phyloP scores from a whole-genome alignment of 2,888 invertebrate species.

The Elmis aenea region DNA sequence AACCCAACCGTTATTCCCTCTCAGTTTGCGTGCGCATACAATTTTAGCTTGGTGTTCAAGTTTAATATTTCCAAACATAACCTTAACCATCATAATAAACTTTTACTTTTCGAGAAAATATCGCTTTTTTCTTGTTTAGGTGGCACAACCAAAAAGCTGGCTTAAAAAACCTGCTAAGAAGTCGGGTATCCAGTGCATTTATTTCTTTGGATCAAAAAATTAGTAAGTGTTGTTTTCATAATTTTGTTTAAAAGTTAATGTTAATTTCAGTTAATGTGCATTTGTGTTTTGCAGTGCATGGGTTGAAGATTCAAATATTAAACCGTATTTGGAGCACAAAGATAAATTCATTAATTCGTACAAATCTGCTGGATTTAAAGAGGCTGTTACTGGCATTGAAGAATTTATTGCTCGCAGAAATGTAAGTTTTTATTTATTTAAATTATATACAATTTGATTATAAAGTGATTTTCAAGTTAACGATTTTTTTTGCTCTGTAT shows the following conservation, averaged over 20 bases:
- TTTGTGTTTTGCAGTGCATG: conserved; percentile 64
- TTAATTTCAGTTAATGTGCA: not conserved
- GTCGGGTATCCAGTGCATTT: conserved; percentile 77
- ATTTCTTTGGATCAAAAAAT: conserved; percentile 92
- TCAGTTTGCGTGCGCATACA: conserved; percentile 32
- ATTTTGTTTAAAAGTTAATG: not conserved
- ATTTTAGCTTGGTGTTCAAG: conserved; percentile 3
- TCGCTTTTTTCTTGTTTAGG: conserved; percentile 58
- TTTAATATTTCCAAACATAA: not conserved
- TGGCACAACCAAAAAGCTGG: conserved; percentile 75
- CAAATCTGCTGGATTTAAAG: conserved; percentile 71
- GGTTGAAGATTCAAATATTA: conserved; percentile 81
- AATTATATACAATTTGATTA: too few relatives aligned
- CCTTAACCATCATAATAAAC: too few relatives aligned
- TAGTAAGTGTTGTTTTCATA: conserved; percentile 69
- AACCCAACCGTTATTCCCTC: conserved; percentile 46
- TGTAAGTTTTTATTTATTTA: too few relatives aligned
- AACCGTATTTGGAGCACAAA: conserved; percentile 75
- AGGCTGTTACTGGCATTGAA: conserved; percentile 75
- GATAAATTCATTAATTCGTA: conserved; percentile 70
- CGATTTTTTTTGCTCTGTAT: too few relatives aligned
- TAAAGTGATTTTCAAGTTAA: too few relatives aligned
- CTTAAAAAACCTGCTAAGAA: conserved; percentile 71
- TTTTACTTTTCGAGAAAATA: too few relatives aligned
- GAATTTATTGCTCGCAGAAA: conserved; percentile 68